Evolutionary conservation across 2,113 vertebrate genomes (phyloP).

Genomic region (human (Homo sapiens)): GRCh38 chr7:27067001-27067500

Average conservation of each 20-base stretch:
- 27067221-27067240: not conserved
- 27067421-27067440: too few relatives aligned
- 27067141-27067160: not conserved
- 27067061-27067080: not conserved
- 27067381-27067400: too few relatives aligned
- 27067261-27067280: not conserved
- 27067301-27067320: not conserved
- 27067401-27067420: too few relatives aligned
- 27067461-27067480: too few relatives aligned
- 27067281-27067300: slow-evolving; percentile 29
- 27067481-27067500: too few relatives aligned
- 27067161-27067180: not conserved
- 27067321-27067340: not conserved
- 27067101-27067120: not conserved
- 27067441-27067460: too few relatives aligned
- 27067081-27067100: not conserved
- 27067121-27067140: not conserved
- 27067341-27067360: too few relatives aligned
- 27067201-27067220: not conserved
- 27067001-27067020: slow-evolving; percentile 13
- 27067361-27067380: too few relatives aligned
- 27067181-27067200: not conserved
- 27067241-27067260: not conserved
- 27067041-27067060: not conserved
- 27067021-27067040: not conserved